Evolutionary conservation across 2,113 vertebrate genomes (phyloP), one percentile per base, ranked within the genome.

Genomic region (Dendrocopos noguchii): DNA sequence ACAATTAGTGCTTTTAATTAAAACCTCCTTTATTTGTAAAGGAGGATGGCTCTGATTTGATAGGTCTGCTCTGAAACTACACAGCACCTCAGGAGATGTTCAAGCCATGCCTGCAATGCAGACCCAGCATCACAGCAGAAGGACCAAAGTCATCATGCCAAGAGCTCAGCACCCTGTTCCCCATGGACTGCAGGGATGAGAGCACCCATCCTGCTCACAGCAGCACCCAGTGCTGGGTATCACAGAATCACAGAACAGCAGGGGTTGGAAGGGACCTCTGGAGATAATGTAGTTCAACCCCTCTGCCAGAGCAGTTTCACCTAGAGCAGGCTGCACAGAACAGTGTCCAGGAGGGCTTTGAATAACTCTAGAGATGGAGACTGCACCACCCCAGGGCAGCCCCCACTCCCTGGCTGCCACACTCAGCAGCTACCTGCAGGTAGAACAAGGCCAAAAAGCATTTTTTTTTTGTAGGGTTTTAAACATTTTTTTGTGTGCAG

Each of bases 31-130:
- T 66, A 16, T 68, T 81, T 78, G 29, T 10, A 66, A 86, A 88
- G 83, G 55, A 88, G 83, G 55, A 79, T 28, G 16, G 39, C 29
- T 79, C 34, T 29, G 63, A 50, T 60, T 19, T 34, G 78, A 63
- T 15, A 44, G 53, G 13, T 73, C 57, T 80, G 63, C 80, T 57
- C 68, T 72, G 63, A 53, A 80, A 64, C 9, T 9, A 28, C 33
- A 28, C 36, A 47, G 66, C 6, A 3, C 21, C 31, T 8, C 47
- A 14, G 52, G 47, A 77, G 25, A 27, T 21, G 22, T 27, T 70
- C 0, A 0, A 63, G 75, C 67, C 25, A 4, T 0, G 0, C 46
- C 42, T 50, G 64, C 68, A 68, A 52, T 4, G 27, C 42, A 57
- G 25, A 80, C 28, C 19, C 39, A 2, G 8, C 3, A 5, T 28